phyloP scores from a whole-genome alignment of 2,797 vertebrate genomes.

The Orestias chungarensis region DNA sequence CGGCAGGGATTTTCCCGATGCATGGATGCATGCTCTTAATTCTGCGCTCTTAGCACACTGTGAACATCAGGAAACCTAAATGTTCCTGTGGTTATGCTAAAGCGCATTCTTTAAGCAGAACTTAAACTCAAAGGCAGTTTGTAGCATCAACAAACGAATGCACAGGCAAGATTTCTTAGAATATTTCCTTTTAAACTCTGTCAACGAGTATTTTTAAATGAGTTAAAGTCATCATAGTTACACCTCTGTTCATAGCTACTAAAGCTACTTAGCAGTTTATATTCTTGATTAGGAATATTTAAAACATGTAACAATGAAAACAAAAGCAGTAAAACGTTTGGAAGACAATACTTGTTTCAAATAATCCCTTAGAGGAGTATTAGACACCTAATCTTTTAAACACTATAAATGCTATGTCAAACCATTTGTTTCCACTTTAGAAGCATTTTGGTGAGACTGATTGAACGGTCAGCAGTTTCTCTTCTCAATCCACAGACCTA shows the following conservation, averaged over 20 bases:
- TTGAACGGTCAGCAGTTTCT: neutral
- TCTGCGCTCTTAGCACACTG: slow-evolving; percentile 3
- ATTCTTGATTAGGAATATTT: neutral
- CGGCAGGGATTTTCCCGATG: slow-evolving; percentile 39
- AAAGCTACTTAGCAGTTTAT: neutral
- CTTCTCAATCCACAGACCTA: neutral
- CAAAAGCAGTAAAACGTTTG: too few species aligned
- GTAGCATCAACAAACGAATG: neutral
- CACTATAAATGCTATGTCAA: too few species aligned
- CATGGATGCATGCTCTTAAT: slow-evolving; percentile 24
- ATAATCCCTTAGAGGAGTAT: neutral
- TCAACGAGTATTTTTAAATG: neutral
- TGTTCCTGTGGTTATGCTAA: neutral
- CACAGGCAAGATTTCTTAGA: neutral
- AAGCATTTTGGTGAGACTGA: neutral
- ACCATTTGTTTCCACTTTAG: neutral
- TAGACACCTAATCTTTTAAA: neutral
- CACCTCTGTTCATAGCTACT: too few species aligned
- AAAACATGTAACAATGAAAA: too few species aligned
- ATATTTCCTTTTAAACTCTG: neutral
- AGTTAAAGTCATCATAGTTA: too few species aligned
- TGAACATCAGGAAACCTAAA: neutral
- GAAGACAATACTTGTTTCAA: too few species aligned
- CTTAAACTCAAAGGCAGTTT: neutral
- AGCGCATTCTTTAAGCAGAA: neutral